phyloP scores from a whole-genome alignment of 2,888 invertebrate species.

The Agrotis puta region DNA sequence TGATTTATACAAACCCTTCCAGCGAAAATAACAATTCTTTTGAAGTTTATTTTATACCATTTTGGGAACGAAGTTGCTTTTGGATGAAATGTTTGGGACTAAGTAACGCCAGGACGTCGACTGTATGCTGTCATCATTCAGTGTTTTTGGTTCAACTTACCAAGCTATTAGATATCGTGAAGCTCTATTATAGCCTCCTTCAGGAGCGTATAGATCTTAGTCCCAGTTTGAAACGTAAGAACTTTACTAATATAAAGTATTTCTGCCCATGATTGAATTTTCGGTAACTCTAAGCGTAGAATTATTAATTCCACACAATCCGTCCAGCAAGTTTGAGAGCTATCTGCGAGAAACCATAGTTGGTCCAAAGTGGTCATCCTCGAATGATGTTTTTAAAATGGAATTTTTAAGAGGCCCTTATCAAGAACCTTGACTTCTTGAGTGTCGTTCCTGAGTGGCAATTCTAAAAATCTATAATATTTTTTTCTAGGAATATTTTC shows the following conservation, averaged over 20 bases:
- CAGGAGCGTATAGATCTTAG: not conserved
- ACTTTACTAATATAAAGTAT: too few species aligned
- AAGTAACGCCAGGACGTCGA: not conserved
- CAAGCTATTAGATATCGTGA: not conserved
- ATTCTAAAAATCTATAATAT: not conserved
- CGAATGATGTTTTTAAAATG: not conserved
- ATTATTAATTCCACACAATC: not conserved
- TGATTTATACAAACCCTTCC: not conserved
- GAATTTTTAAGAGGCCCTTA: not conserved
- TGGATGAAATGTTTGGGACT: not conserved
- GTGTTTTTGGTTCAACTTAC: not conserved
- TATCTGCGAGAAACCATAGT: constrained; percentile 1
- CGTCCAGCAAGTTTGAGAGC: not conserved
- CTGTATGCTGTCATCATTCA: not conserved
- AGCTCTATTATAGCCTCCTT: not conserved
- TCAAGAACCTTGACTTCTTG: not conserved
- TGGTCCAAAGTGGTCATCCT: not conserved
- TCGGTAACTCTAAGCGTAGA: not conserved
- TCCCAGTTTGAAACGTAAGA: not conserved
- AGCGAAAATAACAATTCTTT: not conserved
- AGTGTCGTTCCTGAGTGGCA: too few species aligned
- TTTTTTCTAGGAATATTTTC: not conserved
- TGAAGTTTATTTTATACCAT: not conserved
- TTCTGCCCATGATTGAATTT: not conserved
- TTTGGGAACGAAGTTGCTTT: not conserved